These are phyloP conservation scores for Drosophila diplacantha DNA, from an alignment of 2,888 invertebrate species.

Conservation along the genomic window DNA sequence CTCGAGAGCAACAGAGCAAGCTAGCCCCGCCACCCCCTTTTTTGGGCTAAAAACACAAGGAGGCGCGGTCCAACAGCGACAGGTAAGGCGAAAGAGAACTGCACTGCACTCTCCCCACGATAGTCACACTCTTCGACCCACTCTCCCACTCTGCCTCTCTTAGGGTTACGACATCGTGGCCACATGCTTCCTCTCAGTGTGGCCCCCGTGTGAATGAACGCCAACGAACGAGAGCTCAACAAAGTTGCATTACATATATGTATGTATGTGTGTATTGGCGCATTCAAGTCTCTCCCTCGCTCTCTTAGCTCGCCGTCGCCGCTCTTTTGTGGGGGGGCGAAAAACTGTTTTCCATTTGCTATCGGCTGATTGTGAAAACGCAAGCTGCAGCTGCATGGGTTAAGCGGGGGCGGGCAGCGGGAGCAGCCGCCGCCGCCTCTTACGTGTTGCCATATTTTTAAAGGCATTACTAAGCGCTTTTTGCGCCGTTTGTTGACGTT, in stretches of 20 bases:
- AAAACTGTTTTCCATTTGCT: constrained; percentile 57
- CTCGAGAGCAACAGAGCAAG: constrained; percentile 32
- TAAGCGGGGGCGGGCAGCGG: not conserved
- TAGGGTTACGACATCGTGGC: constrained; percentile 66
- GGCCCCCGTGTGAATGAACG: constrained; percentile 66
- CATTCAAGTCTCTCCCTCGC: constrained; percentile 13
- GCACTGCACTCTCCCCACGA: not conserved
- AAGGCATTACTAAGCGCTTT: constrained; percentile 71
- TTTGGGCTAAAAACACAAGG: constrained; percentile 35
- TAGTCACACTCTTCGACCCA: constrained; percentile 2
- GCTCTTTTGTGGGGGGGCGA: constrained; percentile 11
- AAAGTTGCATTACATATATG: constrained; percentile 48
- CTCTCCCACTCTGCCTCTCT: constrained; percentile 1
- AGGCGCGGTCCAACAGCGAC: constrained; percentile 49
- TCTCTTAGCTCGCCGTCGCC: constrained; percentile 11
- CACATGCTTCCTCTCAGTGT: constrained; percentile 31
- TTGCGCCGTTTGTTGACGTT: constrained; percentile 47
- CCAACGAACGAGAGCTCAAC: constrained; percentile 29
- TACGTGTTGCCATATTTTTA: constrained; percentile 74
- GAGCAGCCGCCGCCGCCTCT: constrained; percentile 42
- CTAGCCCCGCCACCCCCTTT: constrained; percentile 15
- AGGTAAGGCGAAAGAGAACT: constrained; percentile 50
- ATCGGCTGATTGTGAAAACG: constrained; percentile 63
- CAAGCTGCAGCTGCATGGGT: constrained; percentile 37
- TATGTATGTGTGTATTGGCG: constrained; percentile 11